A percentile compares a stretch with the other conserved stretches of the same genome.
Evolutionary conservation across 2,888 invertebrate genomes (phyloP).

Genomic region (Trachelus stipa): DNA sequence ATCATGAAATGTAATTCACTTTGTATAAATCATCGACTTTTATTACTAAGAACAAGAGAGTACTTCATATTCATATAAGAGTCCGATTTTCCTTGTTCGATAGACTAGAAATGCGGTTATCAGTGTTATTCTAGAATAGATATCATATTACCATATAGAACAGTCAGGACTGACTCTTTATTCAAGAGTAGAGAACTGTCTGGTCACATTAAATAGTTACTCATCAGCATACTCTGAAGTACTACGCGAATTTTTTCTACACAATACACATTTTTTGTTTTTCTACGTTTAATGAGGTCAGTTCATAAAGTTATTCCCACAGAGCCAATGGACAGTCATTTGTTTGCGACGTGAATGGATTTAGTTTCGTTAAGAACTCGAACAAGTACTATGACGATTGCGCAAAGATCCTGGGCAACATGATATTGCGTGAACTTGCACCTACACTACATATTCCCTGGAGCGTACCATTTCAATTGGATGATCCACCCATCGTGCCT

Average conservation of each 20-base stretch:
- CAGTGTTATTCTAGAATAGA: slow-evolving; percentile 28
- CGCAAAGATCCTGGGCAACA: slow-evolving; percentile 97
- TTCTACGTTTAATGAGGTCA: slow-evolving; percentile 13
- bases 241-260: not conserved
- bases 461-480: slow-evolving; percentile 96
- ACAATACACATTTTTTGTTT: slow-evolving; percentile 14
- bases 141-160: slow-evolving; percentile 25
- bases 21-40: not conserved
- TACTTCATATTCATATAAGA: not conserved
- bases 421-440: slow-evolving; percentile 94
- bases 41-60: not conserved
- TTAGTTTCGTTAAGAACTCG: slow-evolving; percentile 99
- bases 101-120: slow-evolving; percentile 16
- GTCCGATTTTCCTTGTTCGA: not conserved
- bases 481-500: slow-evolving; percentile 98
- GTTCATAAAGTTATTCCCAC: slow-evolving; percentile 40
- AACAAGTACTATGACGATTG: slow-evolving; percentile 99
- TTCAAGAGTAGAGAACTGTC: not conserved
- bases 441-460: slow-evolving; percentile 97
- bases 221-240: not conserved
- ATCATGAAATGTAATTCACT: not conserved
- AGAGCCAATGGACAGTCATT: slow-evolving; percentile 99
- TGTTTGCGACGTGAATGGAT: slow-evolving; percentile 99
- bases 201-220: not conserved
- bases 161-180: not conserved